Base-by-base conservation (phyloP, 2,113 vertebrate genomes). In the Notechis scutatus region DNA sequence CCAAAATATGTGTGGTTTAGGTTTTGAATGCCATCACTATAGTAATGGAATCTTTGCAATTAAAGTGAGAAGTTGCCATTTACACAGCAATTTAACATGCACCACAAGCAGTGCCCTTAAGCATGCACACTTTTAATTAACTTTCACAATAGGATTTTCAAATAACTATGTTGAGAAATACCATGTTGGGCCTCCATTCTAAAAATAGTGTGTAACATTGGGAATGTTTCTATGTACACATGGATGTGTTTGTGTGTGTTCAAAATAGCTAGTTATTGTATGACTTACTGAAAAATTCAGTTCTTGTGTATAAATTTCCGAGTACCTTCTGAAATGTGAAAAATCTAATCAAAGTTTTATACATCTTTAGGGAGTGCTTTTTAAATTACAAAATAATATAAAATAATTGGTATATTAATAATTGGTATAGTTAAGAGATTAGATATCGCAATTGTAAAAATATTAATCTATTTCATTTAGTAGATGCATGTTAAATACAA, bases 71-170 rank as follows among this genome's bases (percentile, higher is more conserved):
- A 39, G 90, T 92, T 57, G 91, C 85, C 57, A 50, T 39, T 4
- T 42, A 92, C 7, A 85, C 50, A 93, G 93, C 47, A 12, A 56
- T 0, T 0, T 2, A 50, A 5, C 90, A 11, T 54, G 47, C 86
- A 89, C 89, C 45, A 87, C 92, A 94, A 88, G 59, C 50, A 85
- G 64, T 74, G 24, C n/a, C 15, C n/a, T 56, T 87, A 91, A 42
- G 74, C 54, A 29, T 86, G 42, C 47, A 15, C 21, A 26, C 34
- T 39, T 61, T 59, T 50, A 59, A 86, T 11, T 61, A 15, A 88
- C 7, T 6, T 61, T 90, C 52, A 59, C 45, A 90, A 52, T 15
- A 86, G 20, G 12, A 47, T n/a, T 47, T 93, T 14, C 74, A 90
- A 86, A 26, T 21, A 81, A 23, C 11, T 50, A 6, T 85, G 69